A percentile compares a stretch with the other conserved stretches of the same genome.
Evolutionary conservation across 2,888 invertebrate species (phyloP).

Genomic region (Seira ritae): DNA sequence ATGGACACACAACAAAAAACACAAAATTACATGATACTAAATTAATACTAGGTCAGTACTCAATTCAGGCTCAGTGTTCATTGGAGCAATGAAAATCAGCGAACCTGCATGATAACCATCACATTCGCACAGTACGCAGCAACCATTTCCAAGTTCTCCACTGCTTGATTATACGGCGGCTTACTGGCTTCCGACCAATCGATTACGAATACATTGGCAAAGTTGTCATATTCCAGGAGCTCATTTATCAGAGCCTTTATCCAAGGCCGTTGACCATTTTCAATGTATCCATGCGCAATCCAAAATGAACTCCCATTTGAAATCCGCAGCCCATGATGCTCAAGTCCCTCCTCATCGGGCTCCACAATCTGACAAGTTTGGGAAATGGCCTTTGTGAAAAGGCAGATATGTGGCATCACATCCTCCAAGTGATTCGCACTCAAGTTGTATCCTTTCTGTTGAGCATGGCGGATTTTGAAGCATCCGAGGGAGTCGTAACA

Average conservation of each 20-base stretch:
- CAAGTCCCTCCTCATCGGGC: constrained; percentile 35
- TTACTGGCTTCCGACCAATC: constrained; percentile 92
- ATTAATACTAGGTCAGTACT: background rate
- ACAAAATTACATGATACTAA: background rate
- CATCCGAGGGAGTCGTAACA: constrained; percentile 69
- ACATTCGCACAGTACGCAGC: constrained; percentile 90
- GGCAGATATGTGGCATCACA: constrained; percentile 80
- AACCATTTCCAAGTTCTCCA: constrained; percentile 91
- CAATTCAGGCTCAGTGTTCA: background rate
- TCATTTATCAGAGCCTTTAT: constrained; percentile 83
- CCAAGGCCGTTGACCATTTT: constrained; percentile 89
- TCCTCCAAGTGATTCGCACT: constrained; percentile 81
- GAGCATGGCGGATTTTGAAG: constrained; percentile 60
- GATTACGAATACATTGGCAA: constrained; percentile 86
- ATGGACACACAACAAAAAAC: constrained; percentile 66
- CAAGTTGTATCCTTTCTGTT: constrained; percentile 65
- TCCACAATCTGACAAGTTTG: constrained; percentile 53
- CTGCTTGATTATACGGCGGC: constrained; percentile 94
- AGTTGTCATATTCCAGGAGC: constrained; percentile 82
- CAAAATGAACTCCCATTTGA: constrained; percentile 81
- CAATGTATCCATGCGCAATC: constrained; percentile 91
- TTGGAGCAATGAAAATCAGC: background rate
- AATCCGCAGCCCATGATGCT: constrained; percentile 24
- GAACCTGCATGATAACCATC: constrained; percentile 76
- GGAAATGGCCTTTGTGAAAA: constrained; percentile 42